phyloP scores from a whole-genome alignment of 2,113 vertebrate genomes.

The Turnix velox region DNA sequence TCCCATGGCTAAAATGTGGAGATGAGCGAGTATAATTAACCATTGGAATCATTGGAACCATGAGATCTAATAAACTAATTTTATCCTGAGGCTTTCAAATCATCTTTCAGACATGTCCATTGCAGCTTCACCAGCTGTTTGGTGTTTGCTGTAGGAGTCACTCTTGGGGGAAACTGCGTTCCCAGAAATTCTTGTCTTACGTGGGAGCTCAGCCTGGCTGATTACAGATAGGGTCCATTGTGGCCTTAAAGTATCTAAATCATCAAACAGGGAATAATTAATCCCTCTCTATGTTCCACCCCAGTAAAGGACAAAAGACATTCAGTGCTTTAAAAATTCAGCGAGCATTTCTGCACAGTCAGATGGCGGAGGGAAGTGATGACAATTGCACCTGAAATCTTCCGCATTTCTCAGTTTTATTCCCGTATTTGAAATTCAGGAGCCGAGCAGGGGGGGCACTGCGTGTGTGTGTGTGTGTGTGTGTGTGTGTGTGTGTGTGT shows the following conservation, averaged over 20 bases:
- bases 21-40: not conserved
- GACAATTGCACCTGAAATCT: not conserved
- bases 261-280: not conserved
- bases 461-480: too few species aligned
- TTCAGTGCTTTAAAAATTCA: not conserved
- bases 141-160: not conserved
- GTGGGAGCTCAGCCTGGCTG: not conserved
- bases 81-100: rapidly evolving
- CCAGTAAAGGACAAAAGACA: not conserved
- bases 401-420: rapidly evolving
- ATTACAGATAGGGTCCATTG: not conserved
- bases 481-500: too few species aligned
- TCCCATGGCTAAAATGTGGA: not conserved
- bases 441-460: not conserved
- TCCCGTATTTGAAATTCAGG: rapidly evolving
- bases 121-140: not conserved
- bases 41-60: rapidly evolving
- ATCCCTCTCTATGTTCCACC: not conserved
- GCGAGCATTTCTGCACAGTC: rapidly evolving
- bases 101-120: rapidly evolving
- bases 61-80: not conserved
- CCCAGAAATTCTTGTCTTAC: not conserved
- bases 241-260: not conserved
- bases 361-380: not conserved
- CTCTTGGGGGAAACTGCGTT: not conserved